phyloP scores from a whole-genome alignment of 2,113 vertebrate genomes.

The Spilogale gracilis region DNA sequence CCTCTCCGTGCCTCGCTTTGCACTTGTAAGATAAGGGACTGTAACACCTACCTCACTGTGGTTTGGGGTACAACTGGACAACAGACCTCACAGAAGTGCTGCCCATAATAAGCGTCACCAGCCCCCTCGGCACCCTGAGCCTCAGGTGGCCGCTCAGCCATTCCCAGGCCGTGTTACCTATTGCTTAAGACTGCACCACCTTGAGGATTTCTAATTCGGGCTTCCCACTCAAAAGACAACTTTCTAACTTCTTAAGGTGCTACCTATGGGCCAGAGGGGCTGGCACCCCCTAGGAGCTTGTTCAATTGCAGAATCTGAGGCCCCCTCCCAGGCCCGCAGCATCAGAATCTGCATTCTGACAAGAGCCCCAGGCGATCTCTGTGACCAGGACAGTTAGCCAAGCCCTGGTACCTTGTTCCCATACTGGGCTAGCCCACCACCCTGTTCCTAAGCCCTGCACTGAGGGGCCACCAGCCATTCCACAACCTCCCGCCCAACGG shows the following conservation, averaged over 20 bases:
- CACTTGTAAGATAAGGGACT: background rate
- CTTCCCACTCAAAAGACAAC: background rate
- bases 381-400: background rate
- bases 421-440: background rate
- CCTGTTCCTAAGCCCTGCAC: background rate
- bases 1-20: background rate
- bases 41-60: accelerated
- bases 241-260: background rate
- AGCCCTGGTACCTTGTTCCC: background rate
- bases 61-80: background rate
- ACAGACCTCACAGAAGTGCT: background rate
- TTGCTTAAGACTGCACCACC: background rate
- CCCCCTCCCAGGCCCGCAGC: too few relatives aligned
- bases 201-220: background rate
- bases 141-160: background rate
- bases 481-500: background rate
- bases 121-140: background rate
- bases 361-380: background rate
- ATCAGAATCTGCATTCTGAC: background rate
- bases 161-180: background rate
- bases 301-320: background rate
- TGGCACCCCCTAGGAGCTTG: background rate
- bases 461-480: background rate
- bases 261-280: background rate
- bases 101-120: background rate